Base-by-base conservation (phyloP, 2,113 vertebrate species). In the Cichladusa arquata region DNA sequence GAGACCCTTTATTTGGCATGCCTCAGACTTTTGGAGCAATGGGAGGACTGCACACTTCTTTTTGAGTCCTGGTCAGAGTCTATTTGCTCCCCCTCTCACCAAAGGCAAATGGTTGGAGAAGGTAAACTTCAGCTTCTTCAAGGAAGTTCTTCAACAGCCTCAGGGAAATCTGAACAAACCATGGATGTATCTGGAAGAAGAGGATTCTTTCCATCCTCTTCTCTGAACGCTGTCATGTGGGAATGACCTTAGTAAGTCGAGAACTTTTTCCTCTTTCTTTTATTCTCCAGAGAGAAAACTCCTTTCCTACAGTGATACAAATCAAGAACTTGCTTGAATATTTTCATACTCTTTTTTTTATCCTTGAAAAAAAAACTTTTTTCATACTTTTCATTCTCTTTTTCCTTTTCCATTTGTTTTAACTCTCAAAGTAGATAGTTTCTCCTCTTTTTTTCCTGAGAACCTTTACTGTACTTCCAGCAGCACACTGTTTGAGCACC, bases 1-100 rank as follows among this genome's bases (percentile, higher is more conserved):
- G 92, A 81, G 95, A 96, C 95, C 92, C 85, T 97, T 96, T 94
- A 96, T 86, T 96, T 90, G 96, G 95, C 88, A 64, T 86, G 85
- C 74, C 69, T 74, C 86, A 93, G 93, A 69, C 74, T 44, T 95
- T 31, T 83, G 89, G 94, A 94, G 94, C 96, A 82, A 92, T 84
- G 90, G 89, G 93, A 94, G 88, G 91, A 88, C 74, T 16, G 92
- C 86, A 85, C 53, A 6, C 85, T 77, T 91, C 70, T 89, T 92
- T 89, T 87, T 64, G 97, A 95, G 90, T 92, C 96, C 87, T 92
- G 88, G 26, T 94, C 86, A 92, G 31, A 85, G 80, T 40, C 25
- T 72, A 26, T 64, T 79, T 34, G 58, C 81, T 95, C 54, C 40
- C 72, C 28, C 13, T 88, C 80, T 90, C 40, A 80, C 79, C 76